Evolutionary conservation across 2,797 vertebrate genomes (phyloP).

Genomic region (Danio albolineatus): DNA sequence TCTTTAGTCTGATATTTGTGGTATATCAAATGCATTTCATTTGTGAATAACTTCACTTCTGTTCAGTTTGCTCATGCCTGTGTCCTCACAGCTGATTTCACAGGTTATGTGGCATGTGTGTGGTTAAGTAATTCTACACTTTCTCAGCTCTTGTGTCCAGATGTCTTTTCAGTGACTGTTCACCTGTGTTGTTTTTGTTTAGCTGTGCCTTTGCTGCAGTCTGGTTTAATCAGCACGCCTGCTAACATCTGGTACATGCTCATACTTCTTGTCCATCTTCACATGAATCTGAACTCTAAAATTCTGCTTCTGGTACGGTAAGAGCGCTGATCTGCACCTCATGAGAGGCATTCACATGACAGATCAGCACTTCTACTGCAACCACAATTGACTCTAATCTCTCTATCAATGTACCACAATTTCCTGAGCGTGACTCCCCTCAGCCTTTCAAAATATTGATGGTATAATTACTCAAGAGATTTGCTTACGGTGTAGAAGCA

Average conservation of each 20-base stretch:
- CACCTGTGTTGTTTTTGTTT: constrained; percentile 70
- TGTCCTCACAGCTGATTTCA: constrained; percentile 57
- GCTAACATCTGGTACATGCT: constrained; percentile 66
- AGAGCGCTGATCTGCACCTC: constrained; percentile 12
- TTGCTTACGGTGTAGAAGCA: constrained; percentile 66
- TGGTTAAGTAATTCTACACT: constrained; percentile 57
- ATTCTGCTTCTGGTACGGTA: constrained; percentile 48
- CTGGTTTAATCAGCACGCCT: constrained; percentile 66
- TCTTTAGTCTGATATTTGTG: constrained; percentile 17
- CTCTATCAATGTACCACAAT: constrained; percentile 17
- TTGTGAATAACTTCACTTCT: constrained; percentile 56
- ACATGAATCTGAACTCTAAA: constrained; percentile 66
- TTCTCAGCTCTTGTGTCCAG: constrained; percentile 55
- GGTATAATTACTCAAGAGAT: constrained; percentile 52
- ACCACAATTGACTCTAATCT: constrained; percentile 15
- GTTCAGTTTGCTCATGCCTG: constrained; percentile 58
- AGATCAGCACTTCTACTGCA: constrained; percentile 31
- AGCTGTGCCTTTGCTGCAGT: constrained; percentile 64
- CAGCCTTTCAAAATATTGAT: background rate
- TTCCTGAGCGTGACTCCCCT: background rate
- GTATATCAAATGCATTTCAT: constrained; percentile 50
- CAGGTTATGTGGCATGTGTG: constrained; percentile 64
- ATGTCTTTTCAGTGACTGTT: constrained; percentile 55
- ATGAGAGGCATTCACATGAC: constrained; percentile 45
- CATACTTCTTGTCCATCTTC: constrained; percentile 63